phyloP scores from a whole-genome alignment of 2,113 vertebrate genomes.

The Thunnus thynnus region DNA sequence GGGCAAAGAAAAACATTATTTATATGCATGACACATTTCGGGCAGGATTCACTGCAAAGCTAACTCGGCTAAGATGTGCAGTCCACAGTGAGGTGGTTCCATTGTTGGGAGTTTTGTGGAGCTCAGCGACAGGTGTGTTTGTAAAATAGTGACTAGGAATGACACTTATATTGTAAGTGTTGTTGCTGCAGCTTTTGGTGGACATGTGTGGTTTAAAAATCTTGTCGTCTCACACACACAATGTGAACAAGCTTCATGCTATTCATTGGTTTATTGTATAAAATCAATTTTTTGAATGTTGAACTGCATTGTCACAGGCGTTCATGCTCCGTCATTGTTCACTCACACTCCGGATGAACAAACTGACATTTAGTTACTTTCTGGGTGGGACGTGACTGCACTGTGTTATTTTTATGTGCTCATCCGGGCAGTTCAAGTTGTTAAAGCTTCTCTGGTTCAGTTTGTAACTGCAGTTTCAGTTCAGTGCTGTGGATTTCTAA shows the following conservation, averaged over 20 bases:
- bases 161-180: background rate
- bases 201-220: background rate
- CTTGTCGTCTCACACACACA: background rate
- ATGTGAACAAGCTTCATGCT: background rate
- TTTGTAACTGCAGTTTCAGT: background rate
- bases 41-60: background rate
- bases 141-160: background rate
- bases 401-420: conserved; percentile 23
- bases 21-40: conserved; percentile 6
- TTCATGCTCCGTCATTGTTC: background rate
- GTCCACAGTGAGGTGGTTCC: background rate
- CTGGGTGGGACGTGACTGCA: background rate
- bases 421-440: background rate
- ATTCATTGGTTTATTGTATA: background rate
- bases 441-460: conserved; percentile 16
- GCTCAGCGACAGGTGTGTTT: background rate
- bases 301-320: conserved; percentile 1
- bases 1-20: conserved; percentile 2
- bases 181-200: background rate
- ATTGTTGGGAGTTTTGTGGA: background rate
- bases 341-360: conserved; percentile 17
- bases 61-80: background rate
- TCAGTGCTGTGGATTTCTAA: background rate
- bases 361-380: conserved; percentile 4
- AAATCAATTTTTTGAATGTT: conserved; percentile 18